Conservation (phyloP, 2,797 vertebrate genomes). For the Delichon dasypus region DNA sequence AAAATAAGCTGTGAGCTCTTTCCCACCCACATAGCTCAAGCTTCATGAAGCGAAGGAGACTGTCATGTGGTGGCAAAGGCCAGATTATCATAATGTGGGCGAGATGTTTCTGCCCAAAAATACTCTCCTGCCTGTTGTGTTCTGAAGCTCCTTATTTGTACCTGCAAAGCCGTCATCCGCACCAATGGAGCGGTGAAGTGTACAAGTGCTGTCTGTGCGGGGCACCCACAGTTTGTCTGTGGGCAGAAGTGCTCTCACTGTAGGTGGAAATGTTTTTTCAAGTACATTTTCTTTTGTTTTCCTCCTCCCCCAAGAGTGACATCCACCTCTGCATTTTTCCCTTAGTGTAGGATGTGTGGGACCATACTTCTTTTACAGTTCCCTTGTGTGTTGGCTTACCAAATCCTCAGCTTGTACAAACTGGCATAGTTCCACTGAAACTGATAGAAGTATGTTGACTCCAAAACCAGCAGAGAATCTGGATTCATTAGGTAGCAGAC, state of each 20-base stretch:
- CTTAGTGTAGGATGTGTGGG: neutral
- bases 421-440: neutral
- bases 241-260: neutral
- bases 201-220: neutral
- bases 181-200: neutral
- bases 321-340: conserved; percentile 18
- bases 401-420: neutral
- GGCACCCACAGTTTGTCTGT: neutral
- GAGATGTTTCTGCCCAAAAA: conserved; percentile 20
- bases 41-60: neutral
- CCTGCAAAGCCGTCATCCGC: neutral
- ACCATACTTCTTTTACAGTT: neutral
- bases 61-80: conserved; percentile 33
- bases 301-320: neutral
- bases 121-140: conserved; percentile 1
- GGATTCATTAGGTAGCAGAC: neutral
- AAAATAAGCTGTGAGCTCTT: conserved; percentile 16
- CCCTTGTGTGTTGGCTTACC: neutral
- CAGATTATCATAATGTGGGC: conserved; percentile 48
- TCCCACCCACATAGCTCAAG: conserved; percentile 13
- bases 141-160: neutral
- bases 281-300: conserved; percentile 18
- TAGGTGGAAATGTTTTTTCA: neutral
- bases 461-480: neutral
- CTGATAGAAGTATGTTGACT: neutral